A percentile compares a stretch with the other conserved stretches of the same genome.
These are phyloP conservation scores for Grammomys dolichurus DNA, from an alignment of 2,113 vertebrate genomes.

Conservation along the genomic window DNA sequence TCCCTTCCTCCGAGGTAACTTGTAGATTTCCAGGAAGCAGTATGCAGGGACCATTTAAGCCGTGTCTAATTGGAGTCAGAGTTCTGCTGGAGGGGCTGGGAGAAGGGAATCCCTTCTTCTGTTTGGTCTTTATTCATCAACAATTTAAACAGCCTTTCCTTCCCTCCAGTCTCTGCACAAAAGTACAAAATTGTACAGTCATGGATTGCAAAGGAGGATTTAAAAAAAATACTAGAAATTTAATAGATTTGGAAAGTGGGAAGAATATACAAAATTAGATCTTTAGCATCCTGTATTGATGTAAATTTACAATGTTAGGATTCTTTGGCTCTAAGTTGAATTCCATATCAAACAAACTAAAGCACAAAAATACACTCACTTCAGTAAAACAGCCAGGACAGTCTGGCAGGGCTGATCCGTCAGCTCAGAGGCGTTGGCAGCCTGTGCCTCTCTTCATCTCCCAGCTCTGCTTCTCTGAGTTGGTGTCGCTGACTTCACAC, in stretches of 20 bases:
- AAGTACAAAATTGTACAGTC: background rate
- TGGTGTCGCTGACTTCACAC: background rate
- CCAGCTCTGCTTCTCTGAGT: background rate
- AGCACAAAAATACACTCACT: background rate
- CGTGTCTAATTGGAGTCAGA: background rate
- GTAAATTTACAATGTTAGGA: background rate
- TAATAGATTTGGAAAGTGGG: conserved; percentile 22
- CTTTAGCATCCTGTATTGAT: background rate
- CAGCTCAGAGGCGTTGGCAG: background rate
- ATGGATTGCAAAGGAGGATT: background rate
- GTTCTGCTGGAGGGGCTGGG: background rate
- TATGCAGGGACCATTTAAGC: fast-evolving
- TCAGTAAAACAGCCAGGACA: background rate
- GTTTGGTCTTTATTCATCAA: background rate
- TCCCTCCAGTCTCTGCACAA: background rate
- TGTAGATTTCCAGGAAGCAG: background rate
- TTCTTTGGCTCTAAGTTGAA: conserved; percentile 16
- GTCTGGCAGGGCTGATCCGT: background rate
- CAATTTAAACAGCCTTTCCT: background rate
- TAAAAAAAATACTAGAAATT: background rate
- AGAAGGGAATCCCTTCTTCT: background rate
- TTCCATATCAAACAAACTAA: background rate
- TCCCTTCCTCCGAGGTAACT: background rate
- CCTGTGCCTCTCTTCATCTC: background rate
- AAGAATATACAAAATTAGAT: background rate